Conservation (phyloP, 2,888 invertebrate genomes). For the Polydrusus pterygomalis region DNA sequence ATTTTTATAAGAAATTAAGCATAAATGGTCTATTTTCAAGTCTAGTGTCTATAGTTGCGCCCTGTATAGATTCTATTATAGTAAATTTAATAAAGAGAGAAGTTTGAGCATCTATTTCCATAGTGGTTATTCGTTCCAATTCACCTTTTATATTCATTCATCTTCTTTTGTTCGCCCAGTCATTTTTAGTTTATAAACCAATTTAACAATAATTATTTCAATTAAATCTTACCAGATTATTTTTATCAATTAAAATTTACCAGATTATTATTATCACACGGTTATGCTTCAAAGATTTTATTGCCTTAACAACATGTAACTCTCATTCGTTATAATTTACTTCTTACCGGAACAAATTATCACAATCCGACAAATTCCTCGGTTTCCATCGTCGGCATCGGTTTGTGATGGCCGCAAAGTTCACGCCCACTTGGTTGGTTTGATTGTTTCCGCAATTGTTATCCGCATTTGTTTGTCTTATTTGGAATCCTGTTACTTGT, state of each 20-base stretch:
- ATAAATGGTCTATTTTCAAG: too few species aligned
- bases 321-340: conserved; percentile 40
- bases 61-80: too few species aligned
- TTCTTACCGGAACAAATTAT: conserved; percentile 52
- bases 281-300: conserved; percentile 4
- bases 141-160: too few species aligned
- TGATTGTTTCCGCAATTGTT: conserved; percentile 36
- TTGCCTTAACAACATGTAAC: conserved; percentile 2
- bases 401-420: conserved; percentile 52
- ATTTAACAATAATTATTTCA: not conserved
- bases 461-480: conserved; percentile 3
- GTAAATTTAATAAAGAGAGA: too few species aligned
- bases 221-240: not conserved
- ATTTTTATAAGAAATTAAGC: too few species aligned
- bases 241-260: not conserved
- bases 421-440: conserved; percentile 45
- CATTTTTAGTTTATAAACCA: too few species aligned
- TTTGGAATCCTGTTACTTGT: conserved; percentile 2
- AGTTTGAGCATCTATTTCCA: too few species aligned
- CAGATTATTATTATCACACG: not conserved
- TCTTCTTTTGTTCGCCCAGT: too few species aligned
- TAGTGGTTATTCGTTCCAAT: too few species aligned
- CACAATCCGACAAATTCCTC: conserved; percentile 50
- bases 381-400: conserved; percentile 34
- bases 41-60: too few species aligned